Percentiles rank a stretch among this genome's conserved stretches.
phyloP scores from a whole-genome alignment of 2,888 invertebrate genomes.

The Hemicrepidius hirtus region DNA sequence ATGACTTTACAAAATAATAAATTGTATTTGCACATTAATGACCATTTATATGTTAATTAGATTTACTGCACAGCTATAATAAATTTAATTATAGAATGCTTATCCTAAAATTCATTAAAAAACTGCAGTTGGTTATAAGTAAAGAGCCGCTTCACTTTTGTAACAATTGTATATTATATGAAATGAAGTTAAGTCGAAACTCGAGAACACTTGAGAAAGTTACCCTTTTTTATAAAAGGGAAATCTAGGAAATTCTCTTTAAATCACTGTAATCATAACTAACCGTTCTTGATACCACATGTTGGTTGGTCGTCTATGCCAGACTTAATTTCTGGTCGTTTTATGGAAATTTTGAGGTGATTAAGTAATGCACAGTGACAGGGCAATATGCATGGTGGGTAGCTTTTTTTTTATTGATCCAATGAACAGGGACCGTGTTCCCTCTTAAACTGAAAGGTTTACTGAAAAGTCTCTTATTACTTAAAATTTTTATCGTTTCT shows the following conservation, averaged over 20 bases:
- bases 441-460: too few relatives aligned
- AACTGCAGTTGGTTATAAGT: too few relatives aligned
- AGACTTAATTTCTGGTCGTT: constrained; percentile 8
- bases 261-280: not conserved
- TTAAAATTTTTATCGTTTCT: too few relatives aligned
- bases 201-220: constrained; percentile 11
- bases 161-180: not conserved
- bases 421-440: not conserved
- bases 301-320: not conserved
- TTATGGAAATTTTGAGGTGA: constrained; percentile 16
- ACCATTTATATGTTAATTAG: too few relatives aligned
- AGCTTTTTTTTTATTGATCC: constrained; percentile 16
- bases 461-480: too few relatives aligned
- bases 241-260: constrained; percentile 3
- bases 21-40: too few relatives aligned
- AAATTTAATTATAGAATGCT: too few relatives aligned
- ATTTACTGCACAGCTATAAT: too few relatives aligned
- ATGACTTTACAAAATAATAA: too few relatives aligned
- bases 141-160: too few relatives aligned
- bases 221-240: not conserved
- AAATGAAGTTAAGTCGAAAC: not conserved
- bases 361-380: constrained; percentile 24
- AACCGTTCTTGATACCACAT: constrained; percentile 8
- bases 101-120: too few relatives aligned
- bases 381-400: constrained; percentile 20